These are phyloP conservation scores for human (Homo sapiens) DNA, from an alignment of 2,113 vertebrate species.

Conservation along the genomic window GRCh38 chrX:111170001-111170500, in stretches of 20 bases:
- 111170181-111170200: background rate
- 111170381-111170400: background rate
- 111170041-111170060: background rate
- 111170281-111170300: background rate
- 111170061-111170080: background rate
- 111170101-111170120: background rate
- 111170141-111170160: background rate
- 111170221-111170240: background rate
- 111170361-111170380: background rate
- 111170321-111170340: conserved; percentile 5
- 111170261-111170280: background rate
- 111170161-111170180: background rate
- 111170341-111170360: background rate
- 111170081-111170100: background rate
- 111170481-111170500: background rate
- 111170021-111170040: background rate
- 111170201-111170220: background rate
- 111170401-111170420: background rate
- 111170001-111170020: background rate
- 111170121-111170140: background rate
- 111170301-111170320: background rate
- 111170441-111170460: conserved; percentile 9
- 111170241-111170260: background rate
- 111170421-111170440: background rate
- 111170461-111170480: background rate